phyloP scores from a whole-genome alignment of 1,140 invertebrate species.

The Teleopsis dalmanni region DNA sequence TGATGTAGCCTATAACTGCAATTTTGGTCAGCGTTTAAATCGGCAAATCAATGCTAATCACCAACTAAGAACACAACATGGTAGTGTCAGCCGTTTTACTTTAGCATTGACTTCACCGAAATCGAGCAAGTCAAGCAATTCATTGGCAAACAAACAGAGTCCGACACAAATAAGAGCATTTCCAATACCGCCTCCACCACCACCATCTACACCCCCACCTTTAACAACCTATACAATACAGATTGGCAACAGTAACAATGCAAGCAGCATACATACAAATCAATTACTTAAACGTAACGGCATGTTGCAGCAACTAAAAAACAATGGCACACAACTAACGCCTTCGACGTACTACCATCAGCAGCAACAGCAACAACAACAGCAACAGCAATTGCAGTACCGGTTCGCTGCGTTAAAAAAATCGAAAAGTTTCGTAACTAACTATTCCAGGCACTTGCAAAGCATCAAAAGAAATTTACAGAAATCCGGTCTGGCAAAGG shows the following conservation, averaged over 20 bases:
- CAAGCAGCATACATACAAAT: too few relatives aligned
- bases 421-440: slow-evolving; percentile 39
- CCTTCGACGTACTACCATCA: not conserved
- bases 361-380: not conserved
- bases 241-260: not conserved
- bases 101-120: not conserved
- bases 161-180: not conserved
- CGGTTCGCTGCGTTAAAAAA: slow-evolving; percentile 25
- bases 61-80: too few relatives aligned
- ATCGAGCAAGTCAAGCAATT: too few relatives aligned
- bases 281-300: too few relatives aligned
- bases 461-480: slow-evolving; percentile 29
- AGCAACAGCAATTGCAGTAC: not conserved
- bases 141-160: too few relatives aligned
- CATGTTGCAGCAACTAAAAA: not conserved
- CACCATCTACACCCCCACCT: too few relatives aligned
- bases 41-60: not conserved
- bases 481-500: slow-evolving; percentile 16
- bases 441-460: slow-evolving; percentile 21
- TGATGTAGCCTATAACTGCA: not conserved
- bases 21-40: not conserved
- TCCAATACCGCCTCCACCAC: not conserved
- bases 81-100: too few relatives aligned
- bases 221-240: too few relatives aligned
- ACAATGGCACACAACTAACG: slow-evolving; percentile 3